Conservation (phyloP, 2,888 invertebrate species). For the Margaritifera margaritifera region DNA sequence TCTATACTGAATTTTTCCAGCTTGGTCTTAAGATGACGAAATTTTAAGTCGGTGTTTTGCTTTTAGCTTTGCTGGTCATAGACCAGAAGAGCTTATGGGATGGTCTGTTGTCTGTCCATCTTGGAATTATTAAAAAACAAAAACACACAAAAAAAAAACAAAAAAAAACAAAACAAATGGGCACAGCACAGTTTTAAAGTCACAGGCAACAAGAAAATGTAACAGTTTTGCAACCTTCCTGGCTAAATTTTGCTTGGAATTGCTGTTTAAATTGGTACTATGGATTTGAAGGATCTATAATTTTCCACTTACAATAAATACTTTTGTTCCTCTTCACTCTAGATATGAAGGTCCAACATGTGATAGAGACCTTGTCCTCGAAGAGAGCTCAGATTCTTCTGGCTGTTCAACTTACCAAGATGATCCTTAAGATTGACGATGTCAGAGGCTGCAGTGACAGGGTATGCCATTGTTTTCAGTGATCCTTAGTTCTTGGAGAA, state of each 20-base stretch:
- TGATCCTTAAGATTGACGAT: slow-evolving; percentile 99
- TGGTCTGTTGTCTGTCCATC: too few species aligned
- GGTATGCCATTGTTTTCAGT: slow-evolving; percentile 8
- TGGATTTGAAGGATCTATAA: background rate
- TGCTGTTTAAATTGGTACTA: background rate
- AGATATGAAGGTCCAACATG: slow-evolving; percentile 96
- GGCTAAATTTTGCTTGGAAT: background rate
- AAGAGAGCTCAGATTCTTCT: slow-evolving; percentile 97
- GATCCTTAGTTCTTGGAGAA: too few species aligned
- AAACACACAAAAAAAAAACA: too few species aligned
- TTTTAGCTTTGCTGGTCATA: too few species aligned
- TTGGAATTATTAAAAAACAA: too few species aligned
- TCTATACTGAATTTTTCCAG: too few species aligned
- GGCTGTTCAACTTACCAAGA: slow-evolving; percentile 98
- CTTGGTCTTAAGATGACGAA: too few species aligned
- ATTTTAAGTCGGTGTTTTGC: too few species aligned
- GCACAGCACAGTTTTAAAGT: too few species aligned
- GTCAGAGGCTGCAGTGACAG: slow-evolving; percentile 77
- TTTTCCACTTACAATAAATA: background rate
- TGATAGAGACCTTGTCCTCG: slow-evolving; percentile 96
- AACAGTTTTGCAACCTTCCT: background rate
- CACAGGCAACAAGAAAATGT: too few species aligned
- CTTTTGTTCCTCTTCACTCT: slow-evolving; percentile 50
- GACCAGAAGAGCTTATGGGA: too few species aligned
- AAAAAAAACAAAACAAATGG: too few species aligned